Base-by-base conservation (phyloP, 2,888 invertebrate genomes). In the Polyploca ridens region DNA sequence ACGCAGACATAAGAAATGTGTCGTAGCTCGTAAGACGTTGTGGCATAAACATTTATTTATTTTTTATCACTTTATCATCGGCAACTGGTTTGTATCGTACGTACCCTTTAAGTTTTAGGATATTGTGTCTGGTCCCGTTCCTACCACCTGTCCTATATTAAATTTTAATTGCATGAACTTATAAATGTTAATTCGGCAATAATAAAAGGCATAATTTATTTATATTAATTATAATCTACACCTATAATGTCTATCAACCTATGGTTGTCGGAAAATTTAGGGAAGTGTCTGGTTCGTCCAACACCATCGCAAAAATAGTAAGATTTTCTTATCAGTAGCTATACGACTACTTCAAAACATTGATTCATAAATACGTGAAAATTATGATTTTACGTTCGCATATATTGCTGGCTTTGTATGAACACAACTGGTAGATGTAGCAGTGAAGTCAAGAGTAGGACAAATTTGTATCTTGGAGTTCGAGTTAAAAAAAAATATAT, bases 1-100 rank as follows among this genome's bases (percentile, higher is more conserved):
- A 49, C 49, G 49, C 49, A 49, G 49, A 49, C 49, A n/a, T 49
- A n/a, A 49, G n/a, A 49, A 16, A 49, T 49, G 49, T 49, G 49
- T 16, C 16, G 49, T 49, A 49, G 6, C 10, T 38, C 38, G 38
- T 38, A 38, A 35, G 46, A 46, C 11, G 14, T 46, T 46, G 46
- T 13, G 46, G n/a, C n/a, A 46, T 46, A 46, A 46, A 46, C 46
- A 46, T 14, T 46, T 46, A 27, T 27, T 27, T 27, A 27, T 46
- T 46, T 46, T 46, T 46, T 46, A 46, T 46, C 5, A 46, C 11
- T 46, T 46, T n/a, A 46, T 46, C 46, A 46, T n/a, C n/a, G n/a
- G 46, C n/a, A n/a, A 5, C 14, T 46, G 46, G 46, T 46, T 46
- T 46, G 14, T 46, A 13, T 46, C n/a, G 35, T 35, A 35, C 0